These are phyloP conservation scores for Micrastur ruficollis DNA, from an alignment of 2,797 vertebrate genomes.

Conservation along the genomic window DNA sequence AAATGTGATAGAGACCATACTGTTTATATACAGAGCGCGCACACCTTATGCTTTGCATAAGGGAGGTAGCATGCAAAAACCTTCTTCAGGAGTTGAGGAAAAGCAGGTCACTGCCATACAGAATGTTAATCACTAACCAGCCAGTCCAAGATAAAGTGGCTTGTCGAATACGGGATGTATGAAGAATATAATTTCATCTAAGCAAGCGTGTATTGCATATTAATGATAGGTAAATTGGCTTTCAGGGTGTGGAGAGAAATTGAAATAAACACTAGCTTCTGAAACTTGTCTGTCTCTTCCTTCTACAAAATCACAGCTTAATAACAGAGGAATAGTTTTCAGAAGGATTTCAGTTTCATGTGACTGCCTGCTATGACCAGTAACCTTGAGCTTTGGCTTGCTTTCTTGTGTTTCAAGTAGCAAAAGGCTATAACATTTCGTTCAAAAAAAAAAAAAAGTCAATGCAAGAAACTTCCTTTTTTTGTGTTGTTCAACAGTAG, in stretches of 20 bases:
- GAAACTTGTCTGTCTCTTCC: neutral
- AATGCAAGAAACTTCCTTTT: neutral
- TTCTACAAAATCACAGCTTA: neutral
- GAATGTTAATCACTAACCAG: slow-evolving; percentile 13
- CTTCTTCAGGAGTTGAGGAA: neutral
- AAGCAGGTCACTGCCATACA: slow-evolving; percentile 6
- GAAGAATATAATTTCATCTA: neutral
- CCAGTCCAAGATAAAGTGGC: neutral
- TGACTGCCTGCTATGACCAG: neutral
- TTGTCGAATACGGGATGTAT: neutral
- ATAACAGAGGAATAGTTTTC: slow-evolving; percentile 2
- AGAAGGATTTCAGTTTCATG: neutral
- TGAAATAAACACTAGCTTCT: slow-evolving; percentile 35
- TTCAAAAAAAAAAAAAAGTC: neutral
- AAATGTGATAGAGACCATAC: neutral
- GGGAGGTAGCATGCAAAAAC: neutral
- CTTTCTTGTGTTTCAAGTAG: neutral
- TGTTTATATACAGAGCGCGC: neutral
- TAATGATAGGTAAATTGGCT: slow-evolving; percentile 28
- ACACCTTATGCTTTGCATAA: neutral
- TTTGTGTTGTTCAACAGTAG: neutral
- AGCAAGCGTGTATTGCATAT: slow-evolving; percentile 3
- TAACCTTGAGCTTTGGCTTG: neutral
- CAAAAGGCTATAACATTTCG: neutral
- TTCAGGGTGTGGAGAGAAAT: slow-evolving; percentile 45